Evolutionary conservation across 1,140 invertebrate species (phyloP), one percentile per base, ranked within the genome.

Genomic region (Apis dorsata): DNA sequence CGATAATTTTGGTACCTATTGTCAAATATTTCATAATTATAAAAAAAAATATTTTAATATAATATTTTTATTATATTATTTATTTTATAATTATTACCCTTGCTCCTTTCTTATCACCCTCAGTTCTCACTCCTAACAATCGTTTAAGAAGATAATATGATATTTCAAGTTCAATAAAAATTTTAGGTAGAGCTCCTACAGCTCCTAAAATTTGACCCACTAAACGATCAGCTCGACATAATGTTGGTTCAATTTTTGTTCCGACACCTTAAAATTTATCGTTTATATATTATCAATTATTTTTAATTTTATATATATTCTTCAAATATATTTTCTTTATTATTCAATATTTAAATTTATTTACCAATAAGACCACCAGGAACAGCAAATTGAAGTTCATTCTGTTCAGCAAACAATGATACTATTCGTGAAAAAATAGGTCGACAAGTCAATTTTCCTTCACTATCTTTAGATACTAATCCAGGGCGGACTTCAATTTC

Each of bases 171-270:
- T 99, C 99, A 86, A 98, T 98, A 93, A 98, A 99, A 91, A 99
- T 99, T 90, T 98, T 97, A 0, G 99, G 99, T 79, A 99, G 94
- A 60, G 98, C 97, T 28, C 98, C 99, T 59, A 99, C 98, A 57
- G 98, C 98, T n/a, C 99, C 99, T 24, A 99, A 95, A 73, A 99
- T 98, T 95, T 99, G 99, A 81, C 99, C 99, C 3, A 99, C 99
- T 90, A 99, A 96, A 91, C 99, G 96, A 96, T 99, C 99, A 88
- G 99, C 99, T 91, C 99, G 95, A 90, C 99, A 99, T 13, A 99
- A 94, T 15, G 98, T 99, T 1, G 99, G 99, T 94, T 99, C 99
- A 91, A 99, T 99, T 94, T 99, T 99, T 1, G 99, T 99, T 88
- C 99, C 99, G 51, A 99, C 99, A 94, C 99, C 97, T 96, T 85